Evolutionary conservation across 2,888 invertebrate genomes (phyloP), one percentile per base, ranked within the genome.

Genomic region (Cordilura impudica): DNA sequence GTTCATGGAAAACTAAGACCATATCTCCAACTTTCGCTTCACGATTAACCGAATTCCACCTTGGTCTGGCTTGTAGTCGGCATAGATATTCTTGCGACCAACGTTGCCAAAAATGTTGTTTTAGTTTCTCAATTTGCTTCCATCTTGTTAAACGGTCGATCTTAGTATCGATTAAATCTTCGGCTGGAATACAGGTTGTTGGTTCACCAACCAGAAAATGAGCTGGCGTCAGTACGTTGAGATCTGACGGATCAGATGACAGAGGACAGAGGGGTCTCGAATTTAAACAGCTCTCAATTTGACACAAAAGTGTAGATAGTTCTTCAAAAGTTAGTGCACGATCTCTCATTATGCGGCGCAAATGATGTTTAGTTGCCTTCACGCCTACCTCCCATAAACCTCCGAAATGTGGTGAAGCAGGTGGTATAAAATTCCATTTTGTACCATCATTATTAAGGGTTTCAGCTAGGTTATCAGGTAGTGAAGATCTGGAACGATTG

Each of bases 181-280:
- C 16, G 1, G 63, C 72, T 8, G 49, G 39, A n/a, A 53, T 53
- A 12, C 47, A 31, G 4, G 26, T 47, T 12, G 63, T 51, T 7
- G 63, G 61, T 21, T 47, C 70, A 23, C 70, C 63, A 49, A 49
- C 39, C 26, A 47, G 47, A 45, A 74, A 74, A 47, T 74, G 58
- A 10, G 56, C 35, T 16, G 78, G 51, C 10, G 70, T 73, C 7
- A 78, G n/a, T 10, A 60, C 73, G 14, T 60, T 43, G 5, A 23
- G 23, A 49, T 78, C 74, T n/a, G 35, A 23, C 4, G 78, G 74
- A 56, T 78, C 69, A 8, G 39, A 10, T 19, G 54, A 53, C 7
- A 61, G 29, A 0, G 63, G 76, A 18, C 43, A 23, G 10, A 54
- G 56, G 14, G 39, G 71, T 21, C 26, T 58, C 21, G 78, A 67